phyloP scores from a whole-genome alignment of 2,113 vertebrate genomes.

The Lophura nycthemera region DNA sequence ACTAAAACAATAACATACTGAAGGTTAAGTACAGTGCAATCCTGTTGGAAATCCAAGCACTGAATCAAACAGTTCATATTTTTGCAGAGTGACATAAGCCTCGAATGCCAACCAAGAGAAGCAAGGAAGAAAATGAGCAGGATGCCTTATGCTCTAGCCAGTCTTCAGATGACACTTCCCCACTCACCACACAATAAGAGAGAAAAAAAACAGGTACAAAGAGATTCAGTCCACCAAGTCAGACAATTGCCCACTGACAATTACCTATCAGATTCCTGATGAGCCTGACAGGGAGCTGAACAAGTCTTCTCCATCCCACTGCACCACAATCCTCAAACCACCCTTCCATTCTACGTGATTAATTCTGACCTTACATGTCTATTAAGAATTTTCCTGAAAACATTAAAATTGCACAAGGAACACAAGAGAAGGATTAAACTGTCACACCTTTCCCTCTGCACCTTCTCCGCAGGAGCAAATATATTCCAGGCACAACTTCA shows the following conservation, averaged over 20 bases:
- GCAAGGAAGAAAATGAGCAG: background rate
- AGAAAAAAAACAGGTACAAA: background rate
- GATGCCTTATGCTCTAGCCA: background rate
- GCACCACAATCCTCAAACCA: background rate
- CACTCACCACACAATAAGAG: background rate
- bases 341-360: background rate
- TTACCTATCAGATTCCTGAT: background rate
- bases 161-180: background rate
- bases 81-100: constrained; percentile 23
- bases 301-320: background rate
- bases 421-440: constrained; percentile 66
- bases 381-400: constrained; percentile 24
- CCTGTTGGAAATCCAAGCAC: constrained; percentile 33
- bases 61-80: constrained; percentile 28
- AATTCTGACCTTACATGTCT: background rate
- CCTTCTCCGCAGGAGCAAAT: constrained; percentile 56
- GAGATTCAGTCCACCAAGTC: background rate
- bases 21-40: constrained; percentile 59
- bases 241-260: background rate
- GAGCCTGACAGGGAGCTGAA: background rate
- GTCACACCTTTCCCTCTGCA: constrained; percentile 54
- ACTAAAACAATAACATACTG: constrained; percentile 60
- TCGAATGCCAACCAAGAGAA: constrained; percentile 17
- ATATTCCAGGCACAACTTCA: constrained; percentile 54
- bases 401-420: background rate